Base-by-base conservation (phyloP, 2,888 invertebrate species). In the Phasia obesa region DNA sequence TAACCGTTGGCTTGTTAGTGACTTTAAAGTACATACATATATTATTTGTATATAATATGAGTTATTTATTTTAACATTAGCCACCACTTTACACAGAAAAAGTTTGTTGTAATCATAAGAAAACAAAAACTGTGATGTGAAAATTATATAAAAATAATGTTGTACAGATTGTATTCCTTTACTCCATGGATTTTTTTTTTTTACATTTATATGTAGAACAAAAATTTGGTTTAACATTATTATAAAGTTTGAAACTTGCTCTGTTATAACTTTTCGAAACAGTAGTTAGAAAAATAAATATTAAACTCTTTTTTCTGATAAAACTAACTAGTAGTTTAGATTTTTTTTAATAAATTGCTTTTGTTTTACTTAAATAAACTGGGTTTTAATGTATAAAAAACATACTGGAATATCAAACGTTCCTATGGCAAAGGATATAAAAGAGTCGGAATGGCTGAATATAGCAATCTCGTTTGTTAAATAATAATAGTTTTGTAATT, bases 11-110 rank as follows among this genome's bases (percentile, higher is more conserved):
- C n/a, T n/a, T n/a, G n/a, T n/a, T n/a, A n/a, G n/a, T n/a, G n/a
- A n/a, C n/a, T n/a, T n/a, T n/a, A n/a, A n/a, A n/a, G n/a, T n/a
- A n/a, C n/a, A n/a, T n/a, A n/a, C n/a, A n/a, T n/a, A n/a, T n/a
- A n/a, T n/a, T n/a, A 70, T 70, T 70, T 70, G 69, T 57, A 70
- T 70, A 70, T n/a, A n/a, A n/a, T n/a, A n/a, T n/a, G 57, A 57
- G 21, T 44, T 59, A 7, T 38, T 70, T 70, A 59, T 59, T 71
- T 57, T 51, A 27, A 47, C 57, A 59, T 47, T n/a, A 31, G 47
- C 70, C 38, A 70, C 42, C 31, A 57, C 2, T 27, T 27, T 27
- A 6, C 27, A 27, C 6, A 27, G 25, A 51, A 51, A 49, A 38
- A 31, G 27, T 55, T 70, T 70, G 31, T n/a, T 47, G 27, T 47